Conservation (phyloP, 2,113 vertebrate genomes). For the Sigmodon hispidus region DNA sequence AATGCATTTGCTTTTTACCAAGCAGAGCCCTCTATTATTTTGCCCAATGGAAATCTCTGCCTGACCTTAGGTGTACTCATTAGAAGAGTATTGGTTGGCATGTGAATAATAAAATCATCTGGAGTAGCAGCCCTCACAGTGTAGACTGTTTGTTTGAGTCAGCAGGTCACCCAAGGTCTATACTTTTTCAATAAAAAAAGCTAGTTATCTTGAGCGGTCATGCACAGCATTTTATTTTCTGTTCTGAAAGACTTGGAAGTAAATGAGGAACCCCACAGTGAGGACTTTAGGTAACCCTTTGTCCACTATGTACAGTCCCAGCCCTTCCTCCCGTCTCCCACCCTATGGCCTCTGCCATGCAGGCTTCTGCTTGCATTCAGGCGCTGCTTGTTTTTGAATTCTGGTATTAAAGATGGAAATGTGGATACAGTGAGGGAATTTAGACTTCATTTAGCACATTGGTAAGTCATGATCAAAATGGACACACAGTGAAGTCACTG, state of each 20-base stretch:
- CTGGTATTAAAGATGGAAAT: background rate
- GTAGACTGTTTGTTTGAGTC: background rate
- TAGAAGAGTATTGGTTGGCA: background rate
- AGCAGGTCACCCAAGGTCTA: too few species aligned
- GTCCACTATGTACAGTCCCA: background rate
- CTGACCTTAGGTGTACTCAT: background rate
- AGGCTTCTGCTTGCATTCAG: background rate
- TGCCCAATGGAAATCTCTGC: background rate
- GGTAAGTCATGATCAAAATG: background rate
- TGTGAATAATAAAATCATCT: background rate
- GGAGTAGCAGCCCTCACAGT: background rate
- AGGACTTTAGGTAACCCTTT: background rate
- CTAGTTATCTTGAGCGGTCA: background rate
- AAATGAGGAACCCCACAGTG: background rate
- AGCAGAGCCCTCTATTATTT: background rate
- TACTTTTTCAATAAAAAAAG: background rate
- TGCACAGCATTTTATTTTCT: background rate
- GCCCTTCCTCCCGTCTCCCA: too few species aligned
- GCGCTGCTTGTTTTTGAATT: background rate
- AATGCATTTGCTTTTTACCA: background rate
- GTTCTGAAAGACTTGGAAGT: background rate
- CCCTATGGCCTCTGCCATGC: background rate
- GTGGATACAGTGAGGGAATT: background rate
- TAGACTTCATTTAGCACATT: background rate
- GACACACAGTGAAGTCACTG: background rate